Evolutionary conservation across 2,797 vertebrate species (phyloP), one percentile per base, ranked within the genome.

Genomic region (Neosilurus mollespiculum): DNA sequence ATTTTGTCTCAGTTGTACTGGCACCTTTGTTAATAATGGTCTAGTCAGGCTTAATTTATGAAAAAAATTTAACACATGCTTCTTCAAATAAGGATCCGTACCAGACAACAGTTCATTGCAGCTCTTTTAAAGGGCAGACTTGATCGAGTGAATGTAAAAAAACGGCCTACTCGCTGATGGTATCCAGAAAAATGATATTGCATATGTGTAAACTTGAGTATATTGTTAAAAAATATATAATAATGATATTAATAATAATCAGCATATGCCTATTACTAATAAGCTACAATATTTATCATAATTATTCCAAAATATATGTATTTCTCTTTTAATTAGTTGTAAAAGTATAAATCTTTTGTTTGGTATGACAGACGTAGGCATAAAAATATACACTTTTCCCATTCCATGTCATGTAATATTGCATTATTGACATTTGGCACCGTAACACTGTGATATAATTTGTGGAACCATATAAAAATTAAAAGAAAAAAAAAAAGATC

Each of bases 231-330:
- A 4, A 11, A 9, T 15, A 64, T 51, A 0, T 43, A 43, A 43
- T 43, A 43, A 43, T 43, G 8, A 43, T 43, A 43, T 5, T 43
- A 43, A 43, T 15, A 43, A 64, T 51, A 64, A 61, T n/a, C 0
- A 0, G 34, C 18, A 34, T 11, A 14, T n/a, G 18, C 30, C 9
- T 20, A 0, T 58, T 49, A 72, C 49, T 72, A 53, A 73, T 8
- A 4, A 73, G 51, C 24, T 30, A 24, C 22, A 24, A 53, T 26
- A 6, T 24, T 72, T 16, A 34, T 76, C 10, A 12, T 9, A 76
- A 76, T 61, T 43, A 76, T 61, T 61, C 56, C 75, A 77, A 77
- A 61, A 77, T 76, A 76, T 51, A 53, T 9, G 4, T 18, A 4
- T 18, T 9, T 26, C 4, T 51, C 26, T 62, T 78, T 24, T 2